A percentile compares a stretch with the other conserved stretches of the same genome.
Evolutionary conservation across 1,140 invertebrate species (phyloP).

Genomic region (Triops cancriformis): DNA sequence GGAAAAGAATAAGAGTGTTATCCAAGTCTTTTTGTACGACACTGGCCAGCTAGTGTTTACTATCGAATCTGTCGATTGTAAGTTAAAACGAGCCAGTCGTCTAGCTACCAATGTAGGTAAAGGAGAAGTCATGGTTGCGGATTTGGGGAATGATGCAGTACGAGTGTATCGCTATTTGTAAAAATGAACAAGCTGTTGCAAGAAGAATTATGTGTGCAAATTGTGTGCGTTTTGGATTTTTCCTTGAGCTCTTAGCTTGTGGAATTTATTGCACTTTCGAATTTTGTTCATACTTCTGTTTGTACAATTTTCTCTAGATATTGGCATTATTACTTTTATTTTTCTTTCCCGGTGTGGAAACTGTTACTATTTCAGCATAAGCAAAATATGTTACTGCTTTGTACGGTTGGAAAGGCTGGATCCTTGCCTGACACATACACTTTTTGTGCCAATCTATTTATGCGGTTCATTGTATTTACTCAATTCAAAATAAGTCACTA

Average conservation of each 20-base stretch:
- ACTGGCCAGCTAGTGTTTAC: not conserved
- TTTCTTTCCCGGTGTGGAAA: not conserved
- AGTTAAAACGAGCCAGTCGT: not conserved
- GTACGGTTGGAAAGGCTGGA: not conserved
- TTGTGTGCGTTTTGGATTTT: not conserved
- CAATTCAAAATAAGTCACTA: too few species aligned
- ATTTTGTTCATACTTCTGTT: not conserved
- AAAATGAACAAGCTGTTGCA: not conserved
- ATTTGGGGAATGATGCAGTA: not conserved
- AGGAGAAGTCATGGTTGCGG: not conserved
- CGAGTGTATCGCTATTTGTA: not conserved
- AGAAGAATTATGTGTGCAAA: not conserved
- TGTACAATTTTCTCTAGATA: not conserved
- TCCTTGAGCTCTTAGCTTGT: not conserved
- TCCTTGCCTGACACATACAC: not conserved
- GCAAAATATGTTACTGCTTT: not conserved
- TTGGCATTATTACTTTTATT: not conserved
- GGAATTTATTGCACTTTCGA: not conserved
- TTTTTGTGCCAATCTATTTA: not conserved
- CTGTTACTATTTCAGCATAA: not conserved
- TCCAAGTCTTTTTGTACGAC: slow-evolving; percentile 6
- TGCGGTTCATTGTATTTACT: too few species aligned
- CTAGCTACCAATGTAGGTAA: not conserved
- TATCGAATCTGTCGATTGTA: not conserved
- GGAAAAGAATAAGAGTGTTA: not conserved